These are phyloP conservation scores for Ennomos fuscantarius DNA, from an alignment of 2,888 invertebrate species.

Conservation along the genomic window DNA sequence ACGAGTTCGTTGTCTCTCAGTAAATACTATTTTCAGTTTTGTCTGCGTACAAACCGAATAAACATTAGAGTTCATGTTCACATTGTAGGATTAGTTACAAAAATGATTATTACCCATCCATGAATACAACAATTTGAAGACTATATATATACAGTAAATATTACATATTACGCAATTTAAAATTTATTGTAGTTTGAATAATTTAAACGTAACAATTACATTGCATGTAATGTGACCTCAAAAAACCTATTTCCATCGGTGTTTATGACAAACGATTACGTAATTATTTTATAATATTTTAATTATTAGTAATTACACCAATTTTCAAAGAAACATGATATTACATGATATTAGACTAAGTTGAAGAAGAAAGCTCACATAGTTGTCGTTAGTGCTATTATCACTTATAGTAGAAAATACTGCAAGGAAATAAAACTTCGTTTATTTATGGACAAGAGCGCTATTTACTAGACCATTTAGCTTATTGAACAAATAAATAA, in stretches of 20 bases:
- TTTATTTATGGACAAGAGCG: slow-evolving; percentile 55
- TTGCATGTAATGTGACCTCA: no score
- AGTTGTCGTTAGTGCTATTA: slow-evolving; percentile 2
- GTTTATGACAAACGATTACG: background rate
- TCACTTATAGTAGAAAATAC: slow-evolving; percentile 31
- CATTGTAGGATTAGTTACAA: slow-evolving; percentile 51
- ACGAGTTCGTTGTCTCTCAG: slow-evolving; percentile 81
- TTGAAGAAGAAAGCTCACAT: slow-evolving; percentile 17
- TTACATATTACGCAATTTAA: background rate
- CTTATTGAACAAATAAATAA: slow-evolving; percentile 80
- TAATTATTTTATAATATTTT: background rate
- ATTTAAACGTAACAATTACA: no score
- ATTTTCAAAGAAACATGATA: background rate
- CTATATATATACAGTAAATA: background rate
- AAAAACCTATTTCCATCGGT: no score
- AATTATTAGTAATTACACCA: slow-evolving; percentile 1
- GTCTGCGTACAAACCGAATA: slow-evolving; percentile 54
- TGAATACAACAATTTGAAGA: background rate
- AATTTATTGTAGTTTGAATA: no score
- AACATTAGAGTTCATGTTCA: slow-evolving; percentile 59
- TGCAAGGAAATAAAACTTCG: slow-evolving; percentile 45
- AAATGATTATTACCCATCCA: slow-evolving; percentile 45
- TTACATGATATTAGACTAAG: slow-evolving; percentile 8
- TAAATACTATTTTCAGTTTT: slow-evolving; percentile 71
- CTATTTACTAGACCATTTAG: slow-evolving; percentile 69